A percentile compares a stretch with the other conserved stretches of the same genome.
Conservation (phyloP, 2,797 vertebrate species). For the Malurus splendens region DNA sequence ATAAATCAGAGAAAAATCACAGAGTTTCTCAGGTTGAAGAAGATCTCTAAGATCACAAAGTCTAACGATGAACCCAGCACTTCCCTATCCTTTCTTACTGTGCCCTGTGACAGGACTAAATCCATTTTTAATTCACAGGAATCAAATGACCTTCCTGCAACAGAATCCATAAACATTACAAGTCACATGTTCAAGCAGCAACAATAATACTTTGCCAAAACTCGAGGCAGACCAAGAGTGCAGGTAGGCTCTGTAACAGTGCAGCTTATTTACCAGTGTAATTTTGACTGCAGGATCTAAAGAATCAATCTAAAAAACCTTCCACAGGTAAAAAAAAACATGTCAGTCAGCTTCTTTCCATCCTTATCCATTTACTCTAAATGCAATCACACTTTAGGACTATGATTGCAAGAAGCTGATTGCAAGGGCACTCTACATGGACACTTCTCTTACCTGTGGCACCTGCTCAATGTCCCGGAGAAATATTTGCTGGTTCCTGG, state of each 20-base stretch:
- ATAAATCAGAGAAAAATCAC: neutral
- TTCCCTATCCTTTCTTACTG: neutral
- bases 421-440: accelerated
- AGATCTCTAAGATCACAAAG: neutral
- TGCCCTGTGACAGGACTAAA: neutral
- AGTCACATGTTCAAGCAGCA: neutral
- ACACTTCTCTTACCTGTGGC: constrained; percentile 82
- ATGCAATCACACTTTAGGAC: neutral
- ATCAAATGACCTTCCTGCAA: neutral
- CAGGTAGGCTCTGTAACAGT: neutral
- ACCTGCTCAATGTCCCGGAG: constrained; percentile 97
- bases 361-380: neutral
- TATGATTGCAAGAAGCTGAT: neutral
- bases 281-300: neutral
- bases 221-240: neutral
- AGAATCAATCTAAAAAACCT: neutral
- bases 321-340: neutral
- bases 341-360: neutral
- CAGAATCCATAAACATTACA: neutral
- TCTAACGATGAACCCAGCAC: neutral
- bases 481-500: constrained; percentile 98
- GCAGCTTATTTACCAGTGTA: neutral
- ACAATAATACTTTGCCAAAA: neutral
- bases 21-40: neutral
- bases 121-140: neutral